Percentiles rank a stretch among this genome's conserved stretches.
Evolutionary conservation across 2,113 vertebrate genomes (phyloP).

Genomic region (Bos indicus): DNA sequence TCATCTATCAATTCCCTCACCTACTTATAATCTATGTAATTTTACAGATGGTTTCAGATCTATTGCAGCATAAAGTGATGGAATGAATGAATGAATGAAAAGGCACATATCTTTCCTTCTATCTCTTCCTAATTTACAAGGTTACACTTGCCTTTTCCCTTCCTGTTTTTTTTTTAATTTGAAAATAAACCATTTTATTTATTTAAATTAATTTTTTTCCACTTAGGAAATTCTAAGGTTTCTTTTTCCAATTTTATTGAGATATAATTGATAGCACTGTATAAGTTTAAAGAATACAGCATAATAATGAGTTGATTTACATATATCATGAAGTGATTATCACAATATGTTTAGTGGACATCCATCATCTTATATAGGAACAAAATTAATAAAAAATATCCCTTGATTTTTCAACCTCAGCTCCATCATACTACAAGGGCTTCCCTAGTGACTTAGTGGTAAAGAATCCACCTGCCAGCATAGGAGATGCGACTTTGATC

Average conservation of each 20-base stretch:
- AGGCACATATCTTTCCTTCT: not conserved
- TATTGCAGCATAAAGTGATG: not conserved
- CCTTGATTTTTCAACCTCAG: not conserved
- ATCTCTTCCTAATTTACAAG: not conserved
- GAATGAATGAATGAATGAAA: not conserved
- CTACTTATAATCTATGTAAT: not conserved
- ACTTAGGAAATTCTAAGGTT: not conserved
- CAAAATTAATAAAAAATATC: not conserved
- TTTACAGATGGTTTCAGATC: not conserved
- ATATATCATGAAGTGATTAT: not conserved
- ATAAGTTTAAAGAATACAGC: not conserved
- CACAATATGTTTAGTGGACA: not conserved
- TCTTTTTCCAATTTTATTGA: not conserved
- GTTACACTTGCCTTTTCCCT: not conserved
- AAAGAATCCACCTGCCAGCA: not conserved
- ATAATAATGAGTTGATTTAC: not conserved
- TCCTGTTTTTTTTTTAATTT: not conserved
- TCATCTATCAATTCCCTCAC: not conserved
- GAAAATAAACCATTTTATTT: not conserved
- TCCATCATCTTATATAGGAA: not conserved
- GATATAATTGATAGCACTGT: not conserved
- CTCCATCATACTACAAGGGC: not conserved
- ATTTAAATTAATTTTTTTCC: not conserved
- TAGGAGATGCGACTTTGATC: not conserved
- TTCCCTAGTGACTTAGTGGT: not conserved